These are phyloP conservation scores for Timema cristinae DNA, from an alignment of 2,888 invertebrate species.

Conservation along the genomic window DNA sequence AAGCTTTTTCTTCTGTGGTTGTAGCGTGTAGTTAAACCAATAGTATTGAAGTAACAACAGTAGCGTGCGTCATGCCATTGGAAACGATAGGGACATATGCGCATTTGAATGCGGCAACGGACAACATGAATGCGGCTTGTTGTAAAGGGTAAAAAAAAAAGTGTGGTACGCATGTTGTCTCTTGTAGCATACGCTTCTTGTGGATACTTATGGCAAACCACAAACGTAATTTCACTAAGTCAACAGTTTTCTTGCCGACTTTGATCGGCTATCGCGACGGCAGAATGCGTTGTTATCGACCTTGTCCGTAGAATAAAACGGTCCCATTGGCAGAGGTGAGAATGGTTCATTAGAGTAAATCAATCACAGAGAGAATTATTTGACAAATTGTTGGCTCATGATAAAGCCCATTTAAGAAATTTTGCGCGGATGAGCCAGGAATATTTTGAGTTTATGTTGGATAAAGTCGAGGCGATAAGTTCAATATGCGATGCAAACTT, in stretches of 20 bases:
- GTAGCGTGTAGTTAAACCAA: too few relatives aligned
- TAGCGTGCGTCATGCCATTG: too few relatives aligned
- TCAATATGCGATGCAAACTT: conserved; percentile 7
- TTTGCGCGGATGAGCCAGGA: not conserved
- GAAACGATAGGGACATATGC: too few relatives aligned
- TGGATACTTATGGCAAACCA: not conserved
- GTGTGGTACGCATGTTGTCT: conserved; percentile 3
- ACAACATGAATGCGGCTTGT: conserved; percentile 14
- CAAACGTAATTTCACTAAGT: conserved; percentile 10
- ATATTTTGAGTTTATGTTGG: not conserved
- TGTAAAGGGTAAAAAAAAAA: not conserved
- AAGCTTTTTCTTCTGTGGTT: too few relatives aligned
- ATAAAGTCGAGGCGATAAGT: conserved; percentile 13
- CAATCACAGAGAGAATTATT: conserved; percentile 6
- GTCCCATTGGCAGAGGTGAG: not conserved
- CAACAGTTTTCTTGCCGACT: not conserved
- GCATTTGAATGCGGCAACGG: too few relatives aligned
- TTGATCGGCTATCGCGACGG: not conserved
- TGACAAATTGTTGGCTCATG: conserved; percentile 14
- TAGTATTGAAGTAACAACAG: too few relatives aligned
- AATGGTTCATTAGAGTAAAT: not conserved
- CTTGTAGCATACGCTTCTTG: conserved; percentile 9
- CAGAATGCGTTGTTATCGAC: conserved; percentile 4
- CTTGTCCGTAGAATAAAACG: conserved; percentile 8
- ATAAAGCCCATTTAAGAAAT: conserved; percentile 10